Evolutionary conservation across 2,113 vertebrate species (phyloP), one percentile per base, ranked within the genome.

Genomic region (Myocastor coypus): DNA sequence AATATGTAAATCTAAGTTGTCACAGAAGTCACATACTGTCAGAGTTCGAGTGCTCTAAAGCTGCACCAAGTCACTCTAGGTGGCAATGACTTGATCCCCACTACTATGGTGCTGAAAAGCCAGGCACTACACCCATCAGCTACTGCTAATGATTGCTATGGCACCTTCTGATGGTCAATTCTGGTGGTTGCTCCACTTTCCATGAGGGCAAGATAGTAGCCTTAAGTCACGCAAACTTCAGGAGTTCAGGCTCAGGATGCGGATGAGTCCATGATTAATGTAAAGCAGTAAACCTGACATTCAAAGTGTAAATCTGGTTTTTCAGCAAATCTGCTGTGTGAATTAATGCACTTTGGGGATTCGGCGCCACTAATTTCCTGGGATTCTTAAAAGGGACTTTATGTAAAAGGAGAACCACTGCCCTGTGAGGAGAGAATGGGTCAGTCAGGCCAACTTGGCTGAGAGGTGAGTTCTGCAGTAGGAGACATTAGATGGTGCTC

Each of bases 111-210:
- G 6, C 75, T 19, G 28, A 68, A 0, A 0, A 71, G 59, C 19
- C 64, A 30, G 16, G 10, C 16, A 26, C 69, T 10, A 40, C 50
- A 19, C 55, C 46, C 13, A 55, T 42, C 50, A 28, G 6, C 26
- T 46, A 4, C 0, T 1, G 83, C 28, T 42, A 1, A 2, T 1
- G 57, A 3, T 0, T 0, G 11, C 46, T 11, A 24, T 0, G 0
- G 10, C 40, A 30, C 57, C 22, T 28, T 32, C 50, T 30, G 50
- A 34, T 2, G 86, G 32, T 73, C 19, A 30, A 13, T 22, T 32
- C 46, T 30, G 37, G 34, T 4, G 81, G 32, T 50, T 7, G 16
- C 24, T 9, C 2, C 2, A 11, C 16, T 0, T 50, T 59, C 69
- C 30, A 4, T 0, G 3, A 26, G 46, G 73, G 26, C 1, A 7